These are phyloP conservation scores for Hyperoplus lanceolatus DNA, from an alignment of 2,797 vertebrate genomes.

Conservation along the genomic window DNA sequence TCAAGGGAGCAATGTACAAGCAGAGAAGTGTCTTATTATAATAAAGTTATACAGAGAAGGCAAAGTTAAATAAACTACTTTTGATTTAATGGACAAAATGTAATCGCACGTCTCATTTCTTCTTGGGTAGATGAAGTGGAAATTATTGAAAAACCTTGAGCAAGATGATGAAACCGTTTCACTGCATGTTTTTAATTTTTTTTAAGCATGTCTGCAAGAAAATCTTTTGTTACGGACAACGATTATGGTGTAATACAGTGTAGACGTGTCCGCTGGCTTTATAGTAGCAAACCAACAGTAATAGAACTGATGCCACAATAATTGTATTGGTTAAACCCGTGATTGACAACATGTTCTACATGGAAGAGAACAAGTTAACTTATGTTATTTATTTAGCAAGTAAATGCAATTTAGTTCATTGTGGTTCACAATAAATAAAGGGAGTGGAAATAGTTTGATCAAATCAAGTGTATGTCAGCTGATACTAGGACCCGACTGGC, in stretches of 20 bases:
- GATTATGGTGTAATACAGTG: background rate
- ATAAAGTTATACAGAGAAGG: constrained; percentile 91
- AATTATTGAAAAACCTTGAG: background rate
- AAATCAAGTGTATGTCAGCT: background rate
- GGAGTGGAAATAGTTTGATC: background rate
- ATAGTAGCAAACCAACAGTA: too few relatives aligned
- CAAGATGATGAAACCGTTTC: background rate
- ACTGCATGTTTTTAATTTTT: background rate
- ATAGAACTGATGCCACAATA: background rate
- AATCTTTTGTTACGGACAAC: background rate
- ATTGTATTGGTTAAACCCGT: background rate
- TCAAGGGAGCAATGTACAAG: constrained; percentile 93
- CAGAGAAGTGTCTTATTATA: constrained; percentile 93
- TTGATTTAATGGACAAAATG: constrained; percentile 88
- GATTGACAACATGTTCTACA: constrained; percentile 2
- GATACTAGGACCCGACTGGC: background rate
- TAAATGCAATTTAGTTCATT: background rate
- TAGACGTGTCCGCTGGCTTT: background rate
- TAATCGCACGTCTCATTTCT: constrained; percentile 60
- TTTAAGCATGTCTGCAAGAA: background rate
- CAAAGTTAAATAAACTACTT: constrained; percentile 91
- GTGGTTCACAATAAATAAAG: constrained; percentile 1
- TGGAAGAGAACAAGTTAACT: background rate
- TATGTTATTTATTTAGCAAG: background rate
- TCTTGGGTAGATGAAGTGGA: constrained; percentile 14